Conservation (phyloP, 2,888 invertebrate genomes). For the Lordiphosa fenestrarum region DNA sequence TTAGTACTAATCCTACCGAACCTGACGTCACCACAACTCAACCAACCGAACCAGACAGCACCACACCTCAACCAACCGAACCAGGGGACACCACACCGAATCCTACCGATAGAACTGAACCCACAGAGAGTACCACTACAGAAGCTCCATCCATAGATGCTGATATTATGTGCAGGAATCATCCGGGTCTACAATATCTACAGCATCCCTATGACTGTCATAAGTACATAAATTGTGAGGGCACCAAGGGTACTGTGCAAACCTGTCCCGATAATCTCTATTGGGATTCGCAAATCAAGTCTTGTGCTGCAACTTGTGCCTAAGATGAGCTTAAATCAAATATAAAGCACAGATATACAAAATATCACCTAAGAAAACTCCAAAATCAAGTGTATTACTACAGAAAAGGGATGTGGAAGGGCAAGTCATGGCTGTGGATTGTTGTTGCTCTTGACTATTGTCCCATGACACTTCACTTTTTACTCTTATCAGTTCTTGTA, state of each 20-base stretch:
- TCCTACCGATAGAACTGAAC: neutral
- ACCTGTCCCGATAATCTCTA: constrained; percentile 49
- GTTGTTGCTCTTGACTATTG: constrained; percentile 2
- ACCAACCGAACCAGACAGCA: neutral
- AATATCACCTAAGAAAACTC: constrained; percentile 1
- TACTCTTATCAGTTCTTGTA: constrained; percentile 5
- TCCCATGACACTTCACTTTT: constrained; percentile 1
- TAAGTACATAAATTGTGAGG: constrained; percentile 60
- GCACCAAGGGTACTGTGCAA: constrained; percentile 33
- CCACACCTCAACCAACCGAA: neutral
- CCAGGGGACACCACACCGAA: neutral
- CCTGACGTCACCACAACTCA: neutral
- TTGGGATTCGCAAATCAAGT: constrained; percentile 45
- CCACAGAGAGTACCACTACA: constrained; percentile 12
- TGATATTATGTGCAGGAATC: constrained; percentile 31
- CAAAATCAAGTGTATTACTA: neutral
- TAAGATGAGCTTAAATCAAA: constrained; percentile 13
- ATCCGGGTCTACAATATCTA: constrained; percentile 37
- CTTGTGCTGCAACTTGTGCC: constrained; percentile 46
- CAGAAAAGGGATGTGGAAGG: no score
- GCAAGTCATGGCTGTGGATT: no score
- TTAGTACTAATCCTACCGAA: no score
- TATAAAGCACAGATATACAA: constrained; percentile 4
- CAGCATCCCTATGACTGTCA: constrained; percentile 63
- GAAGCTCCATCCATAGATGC: constrained; percentile 29